Evolutionary conservation across 2,888 invertebrate genomes (phyloP), one percentile per base, ranked within the genome.

Genomic region (Acanthoscelides obtectus): DNA sequence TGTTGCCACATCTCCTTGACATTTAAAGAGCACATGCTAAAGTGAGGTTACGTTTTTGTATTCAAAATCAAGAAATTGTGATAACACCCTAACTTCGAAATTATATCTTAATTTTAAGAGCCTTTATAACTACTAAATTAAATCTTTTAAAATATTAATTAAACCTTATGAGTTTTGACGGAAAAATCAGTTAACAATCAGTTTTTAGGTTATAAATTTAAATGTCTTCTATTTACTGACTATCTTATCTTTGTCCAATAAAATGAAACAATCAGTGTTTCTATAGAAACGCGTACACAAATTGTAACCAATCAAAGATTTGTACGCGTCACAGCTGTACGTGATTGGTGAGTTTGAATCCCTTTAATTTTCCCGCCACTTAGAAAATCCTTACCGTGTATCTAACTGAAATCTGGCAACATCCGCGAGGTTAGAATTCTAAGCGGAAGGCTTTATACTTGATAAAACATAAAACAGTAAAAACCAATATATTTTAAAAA

Each of bases 291-390:
- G 66, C 22, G 69, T 77, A 78, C 78, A 81, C 76, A 80, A 70
- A 22, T 22, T 45, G 21, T 0, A 65, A 72, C 82, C 79, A 82
- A 80, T 81, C 3, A 73, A 70, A 22, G 22, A 1, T 6, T n/a
- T 5, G 21, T 25, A n/a, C 25, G 5, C 12, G 63, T 75, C 81
- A 81, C 77, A 81, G 75, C 19, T 70, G 12, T 3, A 6, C 17
- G 17, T 69, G 65, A 81, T 82, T 81, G 81, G 82, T 72, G 22
- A 22, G 25, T 64, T 12, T 22, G 22, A 67, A 27, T 69, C 20
- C 63, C 69, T 81, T 82, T 76, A 77, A 81, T 81, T 74, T 78
- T 80, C 76, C 77, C 82, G 82, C 82, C 73, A 17, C 68, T 69
- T 21, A 27, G 20, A 2, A 20, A 63, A 67, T 68, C 25, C 69